Evolutionary conservation across 2,888 invertebrate species (phyloP), one percentile per base, ranked within the genome.

Genomic region (Acrobasis repandana): DNA sequence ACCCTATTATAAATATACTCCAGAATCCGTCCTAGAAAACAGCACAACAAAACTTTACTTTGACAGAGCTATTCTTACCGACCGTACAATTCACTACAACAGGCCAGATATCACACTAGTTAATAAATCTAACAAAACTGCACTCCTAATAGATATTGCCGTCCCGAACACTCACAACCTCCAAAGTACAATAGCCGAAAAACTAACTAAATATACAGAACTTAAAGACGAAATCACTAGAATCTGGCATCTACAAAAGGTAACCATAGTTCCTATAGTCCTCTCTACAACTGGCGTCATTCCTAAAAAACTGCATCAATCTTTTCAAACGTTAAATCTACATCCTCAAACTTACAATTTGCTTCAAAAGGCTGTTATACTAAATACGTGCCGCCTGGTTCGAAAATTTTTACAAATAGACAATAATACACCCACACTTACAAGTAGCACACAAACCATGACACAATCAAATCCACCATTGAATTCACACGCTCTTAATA

Each of bases 111-210:
- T 67, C 9, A 67, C 63, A 36, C 9, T 64, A 8, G 38, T 63
- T 8, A 54, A 66, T 28, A 62, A 67, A 60, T 47, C 15, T 4
- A 60, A 58, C n/a, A 62, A 63, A 65, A 62, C 56, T 1, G 59
- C 36, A 20, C 57, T 51, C 1, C 11, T 67, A 2, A 64, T 65
- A 46, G 63, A 66, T 36, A 62, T 63, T n/a, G 63, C 65, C 4
- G 36, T 64, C 16, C 62, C 64, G 61, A 66, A 56, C 34, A 66
- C 64, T 14, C 63, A 65, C 51, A 66, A 68, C 54, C 14, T 65
- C 3, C 61, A 63, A 52, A 62, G 14, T 11, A 67, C 67, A 54
- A 62, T 64, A 59, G 46, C 62, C 10, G 65, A 67, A 38, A 68
- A 65, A 58, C 16, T 66, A 10, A 51, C 38, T 1, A 66, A 66